Percentiles rank a stretch among this genome's conserved stretches.
Conservation (phyloP, 2,113 vertebrate genomes). For the Paratilapia polleni region DNA sequence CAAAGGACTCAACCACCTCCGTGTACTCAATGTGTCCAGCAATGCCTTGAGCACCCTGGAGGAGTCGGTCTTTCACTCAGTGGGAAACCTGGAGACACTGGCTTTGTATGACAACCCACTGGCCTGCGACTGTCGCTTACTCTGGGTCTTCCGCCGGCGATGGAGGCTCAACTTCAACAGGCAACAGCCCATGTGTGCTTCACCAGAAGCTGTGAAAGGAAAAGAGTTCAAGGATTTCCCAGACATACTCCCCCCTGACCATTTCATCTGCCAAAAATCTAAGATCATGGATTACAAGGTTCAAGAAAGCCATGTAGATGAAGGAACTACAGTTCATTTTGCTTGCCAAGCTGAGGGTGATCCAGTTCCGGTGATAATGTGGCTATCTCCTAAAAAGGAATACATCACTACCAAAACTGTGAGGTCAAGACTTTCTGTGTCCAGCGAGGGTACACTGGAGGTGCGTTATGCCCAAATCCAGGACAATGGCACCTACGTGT, state of each 20-base stretch:
- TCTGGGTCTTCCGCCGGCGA: slow-evolving; percentile 96
- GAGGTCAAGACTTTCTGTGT: slow-evolving; percentile 90
- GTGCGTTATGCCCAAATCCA: slow-evolving; percentile 98
- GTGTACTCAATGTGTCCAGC: slow-evolving; percentile 93
- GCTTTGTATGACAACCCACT: slow-evolving; percentile 95
- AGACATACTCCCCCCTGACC: slow-evolving; percentile 87
- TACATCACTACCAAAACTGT: slow-evolving; percentile 93
- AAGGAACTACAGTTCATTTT: slow-evolving; percentile 95
- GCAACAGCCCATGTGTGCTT: slow-evolving; percentile 91
- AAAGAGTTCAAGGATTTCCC: slow-evolving; percentile 99
- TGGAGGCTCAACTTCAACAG: slow-evolving; percentile 97
- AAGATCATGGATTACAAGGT: slow-evolving; percentile 92
- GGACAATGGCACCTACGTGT: slow-evolving; percentile 97
- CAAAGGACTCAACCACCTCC: slow-evolving; percentile 93
- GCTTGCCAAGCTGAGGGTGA: slow-evolving; percentile 93
- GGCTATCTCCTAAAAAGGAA: slow-evolving; percentile 95
- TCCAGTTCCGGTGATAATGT: slow-evolving; percentile 90
- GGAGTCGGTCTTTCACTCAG: slow-evolving; percentile 94
- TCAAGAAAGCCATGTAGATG: slow-evolving; percentile 92
- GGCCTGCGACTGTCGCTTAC: slow-evolving; percentile 95
- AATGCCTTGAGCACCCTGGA: slow-evolving; percentile 94
- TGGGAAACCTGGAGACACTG: slow-evolving; percentile 96
- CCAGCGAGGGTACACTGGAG: slow-evolving; percentile 92
- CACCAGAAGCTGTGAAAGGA: slow-evolving; percentile 89
- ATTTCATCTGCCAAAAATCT: slow-evolving; percentile 94